These are phyloP conservation scores for Hermaeophaga mercurialis DNA, from an alignment of 2,888 invertebrate genomes.

Conservation along the genomic window DNA sequence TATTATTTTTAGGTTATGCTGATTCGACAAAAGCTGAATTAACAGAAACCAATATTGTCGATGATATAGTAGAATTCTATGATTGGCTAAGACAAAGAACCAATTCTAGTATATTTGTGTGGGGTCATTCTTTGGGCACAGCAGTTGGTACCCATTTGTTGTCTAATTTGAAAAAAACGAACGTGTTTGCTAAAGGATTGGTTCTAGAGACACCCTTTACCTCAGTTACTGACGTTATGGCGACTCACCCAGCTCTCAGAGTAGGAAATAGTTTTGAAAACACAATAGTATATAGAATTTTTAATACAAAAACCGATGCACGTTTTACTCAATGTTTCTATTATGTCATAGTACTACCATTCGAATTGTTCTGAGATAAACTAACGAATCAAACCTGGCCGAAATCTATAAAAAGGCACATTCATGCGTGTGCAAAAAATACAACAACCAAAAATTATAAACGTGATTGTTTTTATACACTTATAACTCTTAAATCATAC, in stretches of 20 bases:
- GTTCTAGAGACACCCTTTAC: conserved; percentile 51
- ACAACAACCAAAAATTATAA: no score
- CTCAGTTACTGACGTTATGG: conserved; percentile 49
- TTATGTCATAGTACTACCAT: no score
- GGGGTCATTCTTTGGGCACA: conserved; percentile 50
- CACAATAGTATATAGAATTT: no score
- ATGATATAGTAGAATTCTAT: conserved; percentile 43
- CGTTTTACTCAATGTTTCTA: no score
- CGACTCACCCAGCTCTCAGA: conserved; percentile 42
- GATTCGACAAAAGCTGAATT: conserved; percentile 45
- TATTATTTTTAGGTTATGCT: conserved; percentile 43
- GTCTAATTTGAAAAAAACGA: conserved; percentile 43
- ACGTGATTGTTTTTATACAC: no score
- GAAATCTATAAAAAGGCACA: no score
- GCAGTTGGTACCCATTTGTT: conserved; percentile 45
- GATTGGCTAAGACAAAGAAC: conserved; percentile 44
- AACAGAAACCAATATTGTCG: conserved; percentile 43
- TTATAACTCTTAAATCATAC: no score
- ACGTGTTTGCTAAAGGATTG: conserved; percentile 44
- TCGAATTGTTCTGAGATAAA: no score
- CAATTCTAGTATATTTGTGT: conserved; percentile 45
- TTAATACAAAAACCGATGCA: no score
- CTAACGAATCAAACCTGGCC: no score
- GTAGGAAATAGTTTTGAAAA: no score
- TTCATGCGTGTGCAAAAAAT: no score